phyloP scores from a whole-genome alignment of 2,113 vertebrate genomes.

The Epinephelus fuscoguttatus region DNA sequence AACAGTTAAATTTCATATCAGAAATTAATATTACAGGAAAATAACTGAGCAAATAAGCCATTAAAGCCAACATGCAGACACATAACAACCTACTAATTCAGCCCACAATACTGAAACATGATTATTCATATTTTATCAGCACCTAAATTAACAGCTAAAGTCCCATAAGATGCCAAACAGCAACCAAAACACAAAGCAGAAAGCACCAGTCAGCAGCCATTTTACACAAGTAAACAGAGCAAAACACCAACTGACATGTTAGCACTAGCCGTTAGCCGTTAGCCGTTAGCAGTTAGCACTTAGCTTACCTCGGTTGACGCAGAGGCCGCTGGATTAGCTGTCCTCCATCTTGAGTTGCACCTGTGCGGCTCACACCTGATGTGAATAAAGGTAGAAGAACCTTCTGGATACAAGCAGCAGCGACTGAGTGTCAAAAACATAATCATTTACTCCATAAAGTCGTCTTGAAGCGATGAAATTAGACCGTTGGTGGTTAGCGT shows the following conservation, averaged over 20 bases:
- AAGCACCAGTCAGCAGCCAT: not conserved
- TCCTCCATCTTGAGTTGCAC: too few species aligned
- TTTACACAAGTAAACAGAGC: not conserved
- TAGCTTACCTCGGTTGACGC: not conserved
- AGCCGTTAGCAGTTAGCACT: constrained; percentile 4
- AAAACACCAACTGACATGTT: not conserved
- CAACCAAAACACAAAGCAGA: not conserved
- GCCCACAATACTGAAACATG: too few species aligned
- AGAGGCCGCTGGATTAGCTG: not conserved
- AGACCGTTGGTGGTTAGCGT: not conserved
- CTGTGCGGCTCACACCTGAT: not conserved
- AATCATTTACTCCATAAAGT: not conserved
- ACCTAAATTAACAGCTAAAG: not conserved
- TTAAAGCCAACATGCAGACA: not conserved
- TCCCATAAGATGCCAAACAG: not conserved
- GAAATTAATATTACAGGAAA: not conserved
- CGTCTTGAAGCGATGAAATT: not conserved
- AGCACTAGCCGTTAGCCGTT: not conserved
- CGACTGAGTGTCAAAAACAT: not conserved
- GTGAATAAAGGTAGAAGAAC: too few species aligned
- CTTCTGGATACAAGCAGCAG: not conserved
- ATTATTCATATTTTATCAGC: not conserved
- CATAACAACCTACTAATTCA: not conserved
- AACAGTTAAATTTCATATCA: too few species aligned
- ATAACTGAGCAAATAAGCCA: not conserved